Evolutionary conservation across 2,113 vertebrate genomes (phyloP).

Genomic region (Aspiorhynchus laticeps): DNA sequence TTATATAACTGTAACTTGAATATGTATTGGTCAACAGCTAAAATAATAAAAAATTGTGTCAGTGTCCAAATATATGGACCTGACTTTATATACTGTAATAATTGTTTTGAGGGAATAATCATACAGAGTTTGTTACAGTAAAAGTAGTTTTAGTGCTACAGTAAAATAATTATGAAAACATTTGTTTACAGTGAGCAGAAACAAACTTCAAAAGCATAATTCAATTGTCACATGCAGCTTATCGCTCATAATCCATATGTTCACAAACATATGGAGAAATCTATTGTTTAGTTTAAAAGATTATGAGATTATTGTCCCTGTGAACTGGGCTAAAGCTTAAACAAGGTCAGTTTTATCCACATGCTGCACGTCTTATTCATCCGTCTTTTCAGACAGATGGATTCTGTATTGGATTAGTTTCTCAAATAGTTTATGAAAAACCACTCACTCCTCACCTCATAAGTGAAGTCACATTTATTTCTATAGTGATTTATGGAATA

Average conservation of each 20-base stretch:
- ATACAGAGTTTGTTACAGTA: no score
- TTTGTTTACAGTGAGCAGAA: neutral
- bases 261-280: neutral
- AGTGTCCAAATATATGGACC: no score
- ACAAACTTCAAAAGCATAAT: neutral
- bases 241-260: neutral
- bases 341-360: neutral
- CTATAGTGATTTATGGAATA: no score
- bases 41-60: no score
- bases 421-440: neutral
- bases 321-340: neutral
- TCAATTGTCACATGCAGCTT: neutral
- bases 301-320: neutral
- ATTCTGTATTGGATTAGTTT: neutral
- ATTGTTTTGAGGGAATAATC: no score
- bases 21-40: no score
- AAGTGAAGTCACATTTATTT: no score
- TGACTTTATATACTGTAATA: no score
- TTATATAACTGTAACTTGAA: no score
- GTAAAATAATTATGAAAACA: no score
- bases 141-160: no score
- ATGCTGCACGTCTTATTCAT: neutral
- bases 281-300: slow-evolving; percentile 9
- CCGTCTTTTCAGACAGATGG: neutral
- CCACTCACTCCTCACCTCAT: no score